Percentiles rank a stretch among this genome's conserved stretches.
Evolutionary conservation across 2,797 vertebrate species (phyloP).

Genomic region (Strix occidentalis): DNA sequence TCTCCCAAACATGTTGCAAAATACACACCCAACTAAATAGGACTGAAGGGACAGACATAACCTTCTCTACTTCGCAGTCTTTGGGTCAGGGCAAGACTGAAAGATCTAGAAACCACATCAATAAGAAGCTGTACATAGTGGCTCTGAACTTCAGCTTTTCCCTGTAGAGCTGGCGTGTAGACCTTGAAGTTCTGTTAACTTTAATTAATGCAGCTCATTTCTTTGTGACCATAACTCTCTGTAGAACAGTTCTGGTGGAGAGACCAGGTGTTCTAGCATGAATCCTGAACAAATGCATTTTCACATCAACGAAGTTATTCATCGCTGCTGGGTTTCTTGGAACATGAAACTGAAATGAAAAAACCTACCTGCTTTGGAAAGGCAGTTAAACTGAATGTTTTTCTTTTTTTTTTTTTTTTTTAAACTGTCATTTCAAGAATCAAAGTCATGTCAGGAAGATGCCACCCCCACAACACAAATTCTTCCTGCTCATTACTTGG

Average conservation of each 20-base stretch:
- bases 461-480: not conserved
- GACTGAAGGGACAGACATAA: not conserved
- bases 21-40: not conserved
- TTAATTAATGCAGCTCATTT: not conserved
- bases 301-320: not conserved
- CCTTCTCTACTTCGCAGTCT: not conserved
- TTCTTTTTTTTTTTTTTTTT: not conserved
- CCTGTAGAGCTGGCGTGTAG: not conserved
- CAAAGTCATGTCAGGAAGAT: conserved; percentile 3
- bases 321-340: not conserved
- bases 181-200: not conserved
- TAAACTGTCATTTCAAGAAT: conserved; percentile 13
- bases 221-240: not conserved
- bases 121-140: not conserved
- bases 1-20: not conserved
- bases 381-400: not conserved
- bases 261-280: not conserved
- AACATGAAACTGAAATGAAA: not conserved
- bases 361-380: not conserved
- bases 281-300: not conserved
- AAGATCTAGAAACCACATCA: not conserved
- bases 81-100: not conserved
- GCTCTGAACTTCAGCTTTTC: not conserved
- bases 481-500: not conserved
- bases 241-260: not conserved